Evolutionary conservation across 2,113 vertebrate species (phyloP), one percentile per base, ranked within the genome.

Genomic region (Megalops atlanticus): DNA sequence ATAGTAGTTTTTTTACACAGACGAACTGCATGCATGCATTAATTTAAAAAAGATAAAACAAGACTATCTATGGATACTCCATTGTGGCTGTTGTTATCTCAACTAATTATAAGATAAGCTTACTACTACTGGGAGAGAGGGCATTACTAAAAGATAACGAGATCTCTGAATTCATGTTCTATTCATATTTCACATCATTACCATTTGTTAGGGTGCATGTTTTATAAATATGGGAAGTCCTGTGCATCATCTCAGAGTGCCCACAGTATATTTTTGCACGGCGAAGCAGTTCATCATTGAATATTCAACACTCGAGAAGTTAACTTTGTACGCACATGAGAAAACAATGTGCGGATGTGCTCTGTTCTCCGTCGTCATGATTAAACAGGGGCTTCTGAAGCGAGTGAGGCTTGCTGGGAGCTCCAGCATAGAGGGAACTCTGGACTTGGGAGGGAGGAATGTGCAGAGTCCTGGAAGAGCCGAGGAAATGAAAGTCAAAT

Each of bases 31-130:
- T 75, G 73, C 72, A 3, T 27, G 43, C 14, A 73, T 72, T 80
- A 14, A 54, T 38, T 41, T 35, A 64, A 71, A 52, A 72, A 54
- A 80, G 8, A 86, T 80, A 52, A 85, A 86, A 86, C 76, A 78
- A 81, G 82, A 82, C 35, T 36, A 74, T 69, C 31, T 27, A 38
- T 83, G 83, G 54, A 74, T 74, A 38, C 78, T 72, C 47, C 80
- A 36, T 74, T 79, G 70, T 58, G 71, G 31, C 76, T 84, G 2
- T 78, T 89, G 83, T 85, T 85, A 87, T 87, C 85, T 80, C 75
- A 74, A 3, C 81, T 87, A 88, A 90, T 90, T 86, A 84, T 80
- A 74, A 87, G 85, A 85, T 85, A 85, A 74, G 1, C 89, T 83
- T 49, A 3, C 45, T 39, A 11, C 79, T 33, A 18, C 83, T 88